Evolutionary conservation across 2,113 vertebrate species (phyloP).

Genomic region (Sander lucioperca): DNA sequence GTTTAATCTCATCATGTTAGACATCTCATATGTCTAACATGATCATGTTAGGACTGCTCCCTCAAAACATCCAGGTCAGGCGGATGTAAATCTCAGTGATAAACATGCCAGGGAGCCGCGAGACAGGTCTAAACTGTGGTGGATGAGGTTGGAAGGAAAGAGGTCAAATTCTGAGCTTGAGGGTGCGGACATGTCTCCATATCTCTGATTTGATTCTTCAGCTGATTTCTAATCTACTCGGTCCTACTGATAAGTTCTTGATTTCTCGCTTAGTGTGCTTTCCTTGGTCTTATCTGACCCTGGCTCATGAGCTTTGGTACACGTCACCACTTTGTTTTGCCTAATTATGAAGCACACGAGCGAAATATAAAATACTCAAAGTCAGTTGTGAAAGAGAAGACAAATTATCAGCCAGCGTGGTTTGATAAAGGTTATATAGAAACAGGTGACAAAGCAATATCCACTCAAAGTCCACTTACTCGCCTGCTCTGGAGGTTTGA

Average conservation of each 20-base stretch:
- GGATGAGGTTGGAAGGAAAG: constrained; percentile 49
- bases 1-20: constrained; percentile 13
- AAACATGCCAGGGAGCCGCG: background rate
- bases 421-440: background rate
- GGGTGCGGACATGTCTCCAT: constrained; percentile 1
- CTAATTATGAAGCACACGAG: background rate
- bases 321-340: background rate
- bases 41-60: constrained; percentile 44
- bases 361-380: background rate
- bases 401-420: background rate
- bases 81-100: constrained; percentile 11
- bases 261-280: background rate
- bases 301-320: constrained; percentile 22
- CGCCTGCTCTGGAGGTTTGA: too few relatives aligned
- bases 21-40: background rate
- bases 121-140: background rate
- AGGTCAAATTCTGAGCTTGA: constrained; percentile 64
- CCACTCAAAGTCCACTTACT: background rate
- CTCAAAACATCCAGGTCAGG: constrained; percentile 34
- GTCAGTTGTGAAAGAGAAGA: constrained; percentile 1
- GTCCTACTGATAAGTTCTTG: constrained; percentile 11
- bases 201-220: constrained; percentile 4
- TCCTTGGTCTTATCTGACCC: background rate
- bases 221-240: constrained; percentile 36
- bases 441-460: background rate